Evolutionary conservation across 2,888 invertebrate genomes (phyloP).

Genomic region (Mayetiola destructor): DNA sequence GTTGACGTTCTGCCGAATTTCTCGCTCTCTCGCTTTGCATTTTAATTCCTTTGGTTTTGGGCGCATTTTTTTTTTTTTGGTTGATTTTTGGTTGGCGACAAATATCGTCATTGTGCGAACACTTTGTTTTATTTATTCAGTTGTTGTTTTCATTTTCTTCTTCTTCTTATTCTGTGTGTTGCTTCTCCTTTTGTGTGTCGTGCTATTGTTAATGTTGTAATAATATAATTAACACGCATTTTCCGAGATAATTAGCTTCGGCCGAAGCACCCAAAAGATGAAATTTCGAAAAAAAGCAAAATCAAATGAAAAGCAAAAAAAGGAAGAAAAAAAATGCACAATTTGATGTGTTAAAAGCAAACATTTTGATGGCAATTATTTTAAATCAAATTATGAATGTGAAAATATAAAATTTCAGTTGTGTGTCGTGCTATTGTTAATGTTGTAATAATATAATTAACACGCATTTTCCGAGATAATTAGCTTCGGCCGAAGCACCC

Average conservation of each 20-base stretch:
- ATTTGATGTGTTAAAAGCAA: slow-evolving; percentile 8
- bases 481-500: slow-evolving; percentile 9
- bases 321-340: too few species aligned
- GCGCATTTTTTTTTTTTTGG: neutral
- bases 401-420: too few species aligned
- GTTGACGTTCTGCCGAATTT: too few species aligned
- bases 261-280: too few species aligned
- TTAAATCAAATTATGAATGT: neutral
- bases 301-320: too few species aligned
- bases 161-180: neutral
- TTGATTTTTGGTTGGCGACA: neutral
- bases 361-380: slow-evolving; percentile 12
- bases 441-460: slow-evolving; percentile 9
- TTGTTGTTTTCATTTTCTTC: neutral
- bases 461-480: slow-evolving; percentile 10
- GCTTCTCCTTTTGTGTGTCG: neutral
- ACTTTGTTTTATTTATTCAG: neutral
- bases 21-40: too few species aligned
- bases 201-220: too few species aligned
- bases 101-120: slow-evolving; percentile 7
- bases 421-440: too few species aligned
- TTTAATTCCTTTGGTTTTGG: too few species aligned
- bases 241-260: slow-evolving; percentile 11
- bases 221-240: slow-evolving; percentile 10
- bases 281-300: too few species aligned